Conservation (phyloP, 2,113 vertebrate genomes). For the Abramis brama region DNA sequence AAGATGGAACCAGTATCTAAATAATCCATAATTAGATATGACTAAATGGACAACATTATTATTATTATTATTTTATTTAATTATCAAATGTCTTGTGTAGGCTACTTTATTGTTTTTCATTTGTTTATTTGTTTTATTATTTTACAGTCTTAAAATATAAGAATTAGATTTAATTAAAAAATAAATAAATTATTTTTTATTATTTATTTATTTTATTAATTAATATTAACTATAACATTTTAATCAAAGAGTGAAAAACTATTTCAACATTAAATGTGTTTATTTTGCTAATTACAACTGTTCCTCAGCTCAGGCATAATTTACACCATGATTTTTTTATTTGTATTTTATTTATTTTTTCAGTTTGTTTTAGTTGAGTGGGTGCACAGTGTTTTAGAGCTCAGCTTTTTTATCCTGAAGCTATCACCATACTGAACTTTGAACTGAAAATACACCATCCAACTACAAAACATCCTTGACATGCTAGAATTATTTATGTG, state of each 20-base stretch:
- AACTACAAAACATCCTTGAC: not conserved
- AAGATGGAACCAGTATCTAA: not conserved
- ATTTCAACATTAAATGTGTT: not conserved
- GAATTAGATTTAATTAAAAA: not conserved
- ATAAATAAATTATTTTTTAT: not conserved
- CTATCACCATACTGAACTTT: not conserved
- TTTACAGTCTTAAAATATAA: not conserved
- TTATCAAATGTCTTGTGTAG: not conserved
- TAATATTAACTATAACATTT: not conserved
- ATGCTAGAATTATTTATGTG: not conserved
- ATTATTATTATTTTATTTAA: no score
- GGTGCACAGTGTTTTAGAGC: no score
- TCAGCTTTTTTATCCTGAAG: not conserved
- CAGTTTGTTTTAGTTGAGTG: no score
- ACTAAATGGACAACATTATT: not conserved
- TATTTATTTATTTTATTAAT: not conserved
- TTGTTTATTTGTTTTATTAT: not conserved
- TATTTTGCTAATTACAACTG: no score
- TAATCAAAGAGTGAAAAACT: not conserved
- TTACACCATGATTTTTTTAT: no score
- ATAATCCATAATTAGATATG: not conserved
- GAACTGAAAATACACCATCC: not conserved
- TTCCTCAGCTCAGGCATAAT: no score
- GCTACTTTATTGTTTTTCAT: no score
- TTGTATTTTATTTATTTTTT: no score